Evolutionary conservation across 2,113 vertebrate genomes (phyloP).

Genomic region (Amia ocellicauda): DNA sequence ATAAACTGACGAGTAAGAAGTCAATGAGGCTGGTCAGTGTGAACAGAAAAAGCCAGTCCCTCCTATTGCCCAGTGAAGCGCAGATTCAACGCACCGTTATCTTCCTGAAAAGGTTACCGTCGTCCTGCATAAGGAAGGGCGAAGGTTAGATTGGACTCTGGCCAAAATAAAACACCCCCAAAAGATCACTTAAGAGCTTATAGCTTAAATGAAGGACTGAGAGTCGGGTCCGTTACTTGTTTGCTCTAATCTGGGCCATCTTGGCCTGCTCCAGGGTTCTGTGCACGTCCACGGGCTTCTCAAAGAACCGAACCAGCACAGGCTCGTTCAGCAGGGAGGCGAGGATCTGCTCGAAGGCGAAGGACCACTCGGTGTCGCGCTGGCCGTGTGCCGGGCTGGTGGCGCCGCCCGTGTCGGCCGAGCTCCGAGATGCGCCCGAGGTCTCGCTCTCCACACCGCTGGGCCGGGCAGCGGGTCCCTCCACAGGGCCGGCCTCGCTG

Average conservation of each 20-base stretch:
- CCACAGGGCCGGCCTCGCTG: slow-evolving; percentile 14
- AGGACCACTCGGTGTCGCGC: slow-evolving; percentile 79
- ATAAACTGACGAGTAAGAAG: no score
- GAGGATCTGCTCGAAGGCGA: slow-evolving; percentile 93
- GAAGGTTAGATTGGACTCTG: no score
- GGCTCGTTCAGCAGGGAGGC: slow-evolving; percentile 93
- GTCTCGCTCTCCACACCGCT: slow-evolving; percentile 28
- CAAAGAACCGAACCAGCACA: slow-evolving; percentile 84
- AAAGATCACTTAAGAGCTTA: slow-evolving; percentile 22
- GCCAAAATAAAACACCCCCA: no score
- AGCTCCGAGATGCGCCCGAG: slow-evolving; percentile 20
- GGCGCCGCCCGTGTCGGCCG: slow-evolving; percentile 32
- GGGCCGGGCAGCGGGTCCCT: slow-evolving; percentile 29
- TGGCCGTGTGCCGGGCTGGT: slow-evolving; percentile 32
- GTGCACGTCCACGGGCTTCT: slow-evolving; percentile 75
- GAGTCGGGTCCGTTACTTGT: slow-evolving; percentile 34
- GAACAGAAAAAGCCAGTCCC: no score
- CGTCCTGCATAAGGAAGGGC: no score
- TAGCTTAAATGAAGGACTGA: slow-evolving; percentile 25
- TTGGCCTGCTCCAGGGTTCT: slow-evolving; percentile 71
- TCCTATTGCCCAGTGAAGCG: no score
- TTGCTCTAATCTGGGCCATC: slow-evolving; percentile 72
- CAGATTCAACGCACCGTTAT: no score
- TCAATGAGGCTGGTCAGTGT: no score
- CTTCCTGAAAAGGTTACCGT: no score